Evolutionary conservation across 2,888 invertebrate species (phyloP), one percentile per base, ranked within the genome.

Genomic region (Eupithecia vulgata): DNA sequence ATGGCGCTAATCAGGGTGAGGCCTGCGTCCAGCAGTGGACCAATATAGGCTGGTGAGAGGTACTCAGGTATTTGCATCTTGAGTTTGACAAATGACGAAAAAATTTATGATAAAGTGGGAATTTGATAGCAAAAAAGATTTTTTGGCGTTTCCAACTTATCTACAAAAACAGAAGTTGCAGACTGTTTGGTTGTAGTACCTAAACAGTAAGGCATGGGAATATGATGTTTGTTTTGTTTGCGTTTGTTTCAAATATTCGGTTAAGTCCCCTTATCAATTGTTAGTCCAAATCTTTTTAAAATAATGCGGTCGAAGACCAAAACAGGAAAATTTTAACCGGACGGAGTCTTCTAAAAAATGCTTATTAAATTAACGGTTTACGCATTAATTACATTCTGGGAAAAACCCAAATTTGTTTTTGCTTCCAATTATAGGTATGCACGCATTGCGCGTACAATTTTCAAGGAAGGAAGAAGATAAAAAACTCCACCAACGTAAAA

Each of bases 401-500:
- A 61, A 61, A 12, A 34, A 61, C 61, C 61, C 61, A 34, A 61
- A 61, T 34, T 52, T 10, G 21, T 52, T 52, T n/a, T 52, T 52
- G 21, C n/a, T 52, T 52, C n/a, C 10, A 52, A 52, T n/a, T n/a
- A n/a, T n/a, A n/a, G n/a, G n/a, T n/a, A n/a, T n/a, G n/a, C n/a
- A n/a, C 21, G n/a, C 48, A 52, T 21, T 34, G 61, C 34, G 61
- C 34, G 61, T 61, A 61, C 17, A 34, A 61, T 13, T 17, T 34
- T 15, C 61, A 61, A 3, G 34, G 37, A 37, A 72, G 64, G 59
- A 70, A 65, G 59, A 15, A 17, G 62, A 57, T 52, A 52, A 35
- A 15, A 40, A 62, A 62, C 48, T 72, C 52, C 66, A 71, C 17
- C 35, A 45, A 62, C 67, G 64, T 69, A 71, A 67, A 57, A 76